phyloP scores from a whole-genome alignment of 2,797 vertebrate species.

The Coluber constrictor region DNA sequence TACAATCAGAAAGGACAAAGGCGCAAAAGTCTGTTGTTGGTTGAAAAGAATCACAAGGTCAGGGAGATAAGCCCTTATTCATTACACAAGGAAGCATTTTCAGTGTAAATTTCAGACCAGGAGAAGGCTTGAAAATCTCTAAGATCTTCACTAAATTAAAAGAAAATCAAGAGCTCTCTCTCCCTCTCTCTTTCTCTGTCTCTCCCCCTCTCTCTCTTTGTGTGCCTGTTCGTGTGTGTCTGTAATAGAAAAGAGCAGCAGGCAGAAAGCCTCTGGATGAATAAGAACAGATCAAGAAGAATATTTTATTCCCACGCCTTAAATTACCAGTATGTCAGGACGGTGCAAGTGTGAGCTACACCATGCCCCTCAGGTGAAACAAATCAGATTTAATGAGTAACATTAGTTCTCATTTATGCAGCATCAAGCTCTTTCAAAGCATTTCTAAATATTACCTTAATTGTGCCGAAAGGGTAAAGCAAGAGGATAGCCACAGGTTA shows the following conservation, averaged over 20 bases:
- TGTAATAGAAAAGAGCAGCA: slow-evolving; percentile 11
- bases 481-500: background rate
- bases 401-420: background rate
- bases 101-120: slow-evolving; percentile 47
- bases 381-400: background rate
- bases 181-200: background rate
- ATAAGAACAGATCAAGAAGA: slow-evolving; percentile 19
- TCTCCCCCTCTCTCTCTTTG: background rate
- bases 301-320: slow-evolving; percentile 32
- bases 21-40: slow-evolving; percentile 36
- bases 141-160: slow-evolving; percentile 38
- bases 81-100: slow-evolving; percentile 31
- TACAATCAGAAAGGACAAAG: slow-evolving; percentile 54
- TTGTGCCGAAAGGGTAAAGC: background rate
- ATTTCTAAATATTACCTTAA: slow-evolving; percentile 16
- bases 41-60: slow-evolving; percentile 37
- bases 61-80: slow-evolving; percentile 34
- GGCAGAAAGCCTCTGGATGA: background rate
- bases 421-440: slow-evolving; percentile 12
- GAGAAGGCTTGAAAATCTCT: slow-evolving; percentile 39
- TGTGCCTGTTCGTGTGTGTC: background rate
- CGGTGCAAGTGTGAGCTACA: background rate
- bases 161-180: slow-evolving; percentile 1
- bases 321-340: background rate
- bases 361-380: background rate